These are phyloP conservation scores for Ctenochaetus hawaiiensis DNA, from an alignment of 2,797 vertebrate species.

Conservation along the genomic window DNA sequence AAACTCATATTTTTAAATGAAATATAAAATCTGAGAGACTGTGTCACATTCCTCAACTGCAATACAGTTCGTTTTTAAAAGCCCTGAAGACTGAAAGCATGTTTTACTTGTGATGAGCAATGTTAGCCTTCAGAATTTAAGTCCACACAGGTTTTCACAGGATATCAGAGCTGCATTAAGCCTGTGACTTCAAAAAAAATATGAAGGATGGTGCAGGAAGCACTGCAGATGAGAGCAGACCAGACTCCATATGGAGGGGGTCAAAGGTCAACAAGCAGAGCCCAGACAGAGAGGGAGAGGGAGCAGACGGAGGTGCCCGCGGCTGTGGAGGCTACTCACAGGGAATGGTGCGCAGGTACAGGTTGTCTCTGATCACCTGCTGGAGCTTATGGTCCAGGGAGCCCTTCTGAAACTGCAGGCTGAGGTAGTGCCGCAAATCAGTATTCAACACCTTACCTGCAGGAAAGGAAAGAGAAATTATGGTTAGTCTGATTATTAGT, in stretches of 20 bases:
- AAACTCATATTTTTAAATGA: constrained; percentile 7
- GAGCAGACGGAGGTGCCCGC: background rate
- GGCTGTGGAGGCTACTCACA: constrained; percentile 89
- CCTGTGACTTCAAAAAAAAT: background rate
- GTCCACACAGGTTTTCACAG: background rate
- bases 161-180: constrained; percentile 9
- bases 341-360: constrained; percentile 98
- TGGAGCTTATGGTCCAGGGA: constrained; percentile 98
- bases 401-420: constrained; percentile 99
- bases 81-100: background rate
- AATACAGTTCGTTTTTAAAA: background rate
- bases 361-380: constrained; percentile 99
- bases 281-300: constrained; percentile 21
- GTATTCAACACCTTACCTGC: constrained; percentile 97
- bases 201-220: background rate
- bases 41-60: background rate
- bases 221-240: constrained; percentile 32
- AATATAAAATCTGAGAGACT: constrained; percentile 1
- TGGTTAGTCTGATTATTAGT: constrained; percentile 48
- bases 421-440: constrained; percentile 97
- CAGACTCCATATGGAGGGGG: constrained; percentile 40
- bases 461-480: constrained; percentile 40
- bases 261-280: constrained; percentile 34
- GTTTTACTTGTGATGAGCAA: constrained; percentile 13
- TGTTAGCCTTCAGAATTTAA: constrained; percentile 2